Conservation (phyloP, 2,113 vertebrate genomes). For the Cyprinodon tularosa region DNA sequence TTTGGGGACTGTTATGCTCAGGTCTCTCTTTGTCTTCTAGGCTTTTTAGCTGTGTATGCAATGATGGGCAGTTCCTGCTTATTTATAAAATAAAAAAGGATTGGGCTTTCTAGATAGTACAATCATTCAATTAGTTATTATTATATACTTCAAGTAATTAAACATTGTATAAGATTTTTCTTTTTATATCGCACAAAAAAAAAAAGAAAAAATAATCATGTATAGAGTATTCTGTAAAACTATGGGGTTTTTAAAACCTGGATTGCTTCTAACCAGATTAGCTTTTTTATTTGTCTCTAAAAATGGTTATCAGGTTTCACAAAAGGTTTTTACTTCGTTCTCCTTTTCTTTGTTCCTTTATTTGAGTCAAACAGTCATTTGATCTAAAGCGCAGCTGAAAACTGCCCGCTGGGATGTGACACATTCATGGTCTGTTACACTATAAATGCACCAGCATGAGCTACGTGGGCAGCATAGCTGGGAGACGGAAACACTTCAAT, state of each 20-base stretch:
- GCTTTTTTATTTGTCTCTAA: not conserved
- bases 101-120: too few species aligned
- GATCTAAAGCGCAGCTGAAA: constrained; percentile 43
- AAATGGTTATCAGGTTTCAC: constrained; percentile 1
- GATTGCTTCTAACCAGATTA: not conserved
- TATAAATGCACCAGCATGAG: constrained; percentile 25
- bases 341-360: constrained; percentile 25
- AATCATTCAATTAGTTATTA: too few species aligned
- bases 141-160: too few species aligned
- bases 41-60: too few species aligned
- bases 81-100: too few species aligned
- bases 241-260: not conserved
- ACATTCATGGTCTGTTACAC: constrained; percentile 22
- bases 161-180: too few species aligned
- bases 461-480: not conserved
- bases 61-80: too few species aligned
- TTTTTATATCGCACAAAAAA: too few species aligned
- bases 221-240: not conserved
- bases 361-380: constrained; percentile 31
- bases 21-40: too few species aligned
- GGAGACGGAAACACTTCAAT: too few species aligned
- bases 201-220: too few species aligned
- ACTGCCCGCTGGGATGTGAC: constrained; percentile 18
- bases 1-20: too few species aligned
- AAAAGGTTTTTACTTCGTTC: constrained; percentile 21